Percentiles rank a stretch among this genome's conserved stretches.
Conservation (phyloP, 1,140 invertebrate genomes). For the Drosophila equinoxialis region DNA sequence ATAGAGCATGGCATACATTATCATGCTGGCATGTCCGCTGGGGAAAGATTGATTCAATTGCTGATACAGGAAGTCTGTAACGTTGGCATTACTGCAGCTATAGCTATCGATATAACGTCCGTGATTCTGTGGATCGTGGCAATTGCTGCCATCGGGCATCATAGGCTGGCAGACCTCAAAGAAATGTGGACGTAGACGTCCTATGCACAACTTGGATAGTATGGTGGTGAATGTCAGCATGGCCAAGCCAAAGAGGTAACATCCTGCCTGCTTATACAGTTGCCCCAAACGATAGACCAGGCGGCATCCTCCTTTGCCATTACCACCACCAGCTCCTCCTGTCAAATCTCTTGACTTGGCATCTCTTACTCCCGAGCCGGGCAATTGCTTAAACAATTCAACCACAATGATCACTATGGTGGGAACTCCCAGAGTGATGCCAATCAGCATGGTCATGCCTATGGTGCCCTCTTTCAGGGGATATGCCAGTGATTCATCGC, state of each 20-base stretch:
- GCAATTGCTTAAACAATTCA: constrained; percentile 74
- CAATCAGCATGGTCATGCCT: constrained; percentile 38
- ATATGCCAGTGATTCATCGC: constrained; percentile 95
- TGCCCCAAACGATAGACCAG: constrained; percentile 87
- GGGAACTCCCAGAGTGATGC: constrained; percentile 49
- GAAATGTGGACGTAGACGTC: constrained; percentile 96
- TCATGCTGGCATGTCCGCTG: constrained; percentile 91
- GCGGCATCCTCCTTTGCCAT: constrained; percentile 48
- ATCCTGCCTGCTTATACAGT: constrained; percentile 88
- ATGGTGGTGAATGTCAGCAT: constrained; percentile 92
- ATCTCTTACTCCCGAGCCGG: constrained; percentile 27
- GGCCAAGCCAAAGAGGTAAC: constrained; percentile 93
- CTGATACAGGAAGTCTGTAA: constrained; percentile 85
- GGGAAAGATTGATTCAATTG: constrained; percentile 92
- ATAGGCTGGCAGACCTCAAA: constrained; percentile 88
- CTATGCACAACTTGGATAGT: constrained; percentile 95
- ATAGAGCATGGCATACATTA: constrained; percentile 91
- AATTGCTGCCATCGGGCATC: constrained; percentile 84
- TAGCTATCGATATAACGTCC: constrained; percentile 87
- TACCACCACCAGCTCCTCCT: constrained; percentile 39
- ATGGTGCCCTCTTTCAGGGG: constrained; percentile 91
- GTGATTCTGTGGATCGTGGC: constrained; percentile 84
- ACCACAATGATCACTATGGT: constrained; percentile 64
- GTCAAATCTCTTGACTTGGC: constrained; percentile 23
- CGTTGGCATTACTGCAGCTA: constrained; percentile 84